Evolutionary conservation across 92 coral and sea anemone genomes (phyloP), one percentile per base, ranked within the genome.

Genomic region (Scolanthus callimorphus): DNA sequence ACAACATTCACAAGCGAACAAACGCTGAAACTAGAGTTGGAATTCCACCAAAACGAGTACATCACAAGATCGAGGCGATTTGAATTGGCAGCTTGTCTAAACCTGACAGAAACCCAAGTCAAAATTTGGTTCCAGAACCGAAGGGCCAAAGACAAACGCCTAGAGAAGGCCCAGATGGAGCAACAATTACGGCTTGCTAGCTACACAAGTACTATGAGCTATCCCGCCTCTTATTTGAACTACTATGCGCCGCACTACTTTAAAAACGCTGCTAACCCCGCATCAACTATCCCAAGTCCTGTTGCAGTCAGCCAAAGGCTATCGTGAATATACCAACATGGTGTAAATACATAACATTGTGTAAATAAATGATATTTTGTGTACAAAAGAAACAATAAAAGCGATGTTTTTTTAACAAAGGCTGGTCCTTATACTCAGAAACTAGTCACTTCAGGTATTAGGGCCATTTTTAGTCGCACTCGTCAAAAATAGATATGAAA

Each of bases 81-180:
- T 48, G 98, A 92, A 57, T 85, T 92, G 20, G 98, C 98, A 17
- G 98, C 98, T 1, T 92, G 94, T 31, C 75, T 92, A 0, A 92
- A 66, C 78, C 84, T 92, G 15, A 92, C 98, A 21, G 98, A 92
- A 60, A 92, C 98, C 25, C 98, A 92, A 74, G 98, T 92, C 55
- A 92, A 92, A 73, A 92, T 92, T 57, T 92, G 98, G 98, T 92
- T 92, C 65, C 98, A 92, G 70, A 92, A 92, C 57, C 86, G 98
- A 29, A 73, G 98, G 47, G 98, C 98, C 29, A 92, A 92, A 67
- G 98, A 92, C 90, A 92, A 92, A 59, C 96, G 98, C 15, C 60
- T 92, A 25, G 98, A 92, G 72, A 92, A 92, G 41, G 98, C 98
- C 19, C 98, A 92, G 58, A 78, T 92, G 88, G 98, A 92, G 62